phyloP scores from a whole-genome alignment of 1,140 invertebrate genomes.

The Eubasilissa regina region DNA sequence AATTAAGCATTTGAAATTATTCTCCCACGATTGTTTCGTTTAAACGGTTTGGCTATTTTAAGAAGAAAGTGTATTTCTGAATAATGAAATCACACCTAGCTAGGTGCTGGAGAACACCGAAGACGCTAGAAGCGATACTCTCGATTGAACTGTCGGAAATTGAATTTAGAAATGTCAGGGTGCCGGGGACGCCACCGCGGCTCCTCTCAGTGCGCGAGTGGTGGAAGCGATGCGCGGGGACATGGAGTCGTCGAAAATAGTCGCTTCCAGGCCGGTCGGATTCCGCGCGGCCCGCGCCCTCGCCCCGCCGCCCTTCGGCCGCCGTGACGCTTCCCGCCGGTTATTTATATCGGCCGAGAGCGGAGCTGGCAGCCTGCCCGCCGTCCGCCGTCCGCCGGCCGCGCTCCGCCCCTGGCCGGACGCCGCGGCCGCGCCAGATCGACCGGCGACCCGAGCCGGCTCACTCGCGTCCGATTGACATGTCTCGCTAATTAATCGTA shows the following conservation, averaged over 20 bases:
- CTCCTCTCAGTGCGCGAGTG: conserved; percentile 1
- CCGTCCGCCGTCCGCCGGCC: not conserved
- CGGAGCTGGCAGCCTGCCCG: conserved; percentile 3
- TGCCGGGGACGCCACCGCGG: not conserved
- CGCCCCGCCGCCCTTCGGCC: not conserved
- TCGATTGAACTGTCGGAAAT: not conserved
- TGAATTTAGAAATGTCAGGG: conserved; percentile 16
- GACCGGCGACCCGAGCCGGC: too few relatives aligned
- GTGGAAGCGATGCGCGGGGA: conserved; percentile 35
- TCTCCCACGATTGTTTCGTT: too few relatives aligned
- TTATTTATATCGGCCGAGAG: not conserved
- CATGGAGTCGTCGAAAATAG: conserved; percentile 38
- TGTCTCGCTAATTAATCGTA: too few relatives aligned
- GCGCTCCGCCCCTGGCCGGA: not conserved
- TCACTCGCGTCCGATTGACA: too few relatives aligned
- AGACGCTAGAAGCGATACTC: not conserved
- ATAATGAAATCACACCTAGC: too few relatives aligned
- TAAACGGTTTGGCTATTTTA: too few relatives aligned
- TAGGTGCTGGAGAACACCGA: not conserved
- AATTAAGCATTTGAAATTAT: too few relatives aligned
- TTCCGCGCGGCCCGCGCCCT: conserved; percentile 16
- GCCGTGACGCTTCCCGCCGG: not conserved
- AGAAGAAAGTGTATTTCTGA: too few relatives aligned
- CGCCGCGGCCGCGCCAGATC: conserved; percentile 5
- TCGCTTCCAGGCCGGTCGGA: conserved; percentile 40